phyloP scores from a whole-genome alignment of 2,888 invertebrate species.

The Microchrysa polita region DNA sequence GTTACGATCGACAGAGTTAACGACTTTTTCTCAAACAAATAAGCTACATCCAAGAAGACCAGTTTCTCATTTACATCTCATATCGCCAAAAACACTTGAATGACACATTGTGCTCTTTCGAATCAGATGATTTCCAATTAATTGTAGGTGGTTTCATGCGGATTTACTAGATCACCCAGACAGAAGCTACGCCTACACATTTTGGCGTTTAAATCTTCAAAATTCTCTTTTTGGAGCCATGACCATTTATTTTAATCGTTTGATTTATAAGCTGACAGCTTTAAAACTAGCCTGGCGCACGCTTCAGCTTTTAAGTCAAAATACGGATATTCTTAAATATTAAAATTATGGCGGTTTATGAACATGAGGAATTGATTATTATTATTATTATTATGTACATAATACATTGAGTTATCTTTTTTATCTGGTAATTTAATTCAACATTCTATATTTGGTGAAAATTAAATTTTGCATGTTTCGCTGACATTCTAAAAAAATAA shows the following conservation, averaged over 20 bases:
- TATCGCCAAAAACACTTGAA: neutral
- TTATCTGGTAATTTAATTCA: too few relatives aligned
- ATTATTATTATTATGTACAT: too few relatives aligned
- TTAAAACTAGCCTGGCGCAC: constrained; percentile 23
- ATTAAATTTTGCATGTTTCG: too few relatives aligned
- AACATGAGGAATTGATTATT: too few relatives aligned
- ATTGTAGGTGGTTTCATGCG: neutral
- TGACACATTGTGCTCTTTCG: neutral
- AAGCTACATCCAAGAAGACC: too few relatives aligned
- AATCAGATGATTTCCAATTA: neutral
- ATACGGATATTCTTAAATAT: neutral
- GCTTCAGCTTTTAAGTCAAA: neutral
- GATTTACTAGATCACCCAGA: constrained; percentile 16
- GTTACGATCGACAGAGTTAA: too few relatives aligned
- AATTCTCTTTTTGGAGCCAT: neutral
- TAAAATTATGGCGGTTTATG: neutral
- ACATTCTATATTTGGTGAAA: too few relatives aligned
- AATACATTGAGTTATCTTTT: too few relatives aligned
- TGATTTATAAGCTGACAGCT: constrained; percentile 38
- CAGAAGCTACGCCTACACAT: constrained; percentile 24
- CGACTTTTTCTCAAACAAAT: too few relatives aligned
- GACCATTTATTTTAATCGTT: neutral
- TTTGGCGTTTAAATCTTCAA: neutral
- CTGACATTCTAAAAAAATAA: too few relatives aligned
- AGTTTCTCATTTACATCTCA: neutral